Conservation (phyloP, 2,888 invertebrate genomes). For the Thera obeliscata region DNA sequence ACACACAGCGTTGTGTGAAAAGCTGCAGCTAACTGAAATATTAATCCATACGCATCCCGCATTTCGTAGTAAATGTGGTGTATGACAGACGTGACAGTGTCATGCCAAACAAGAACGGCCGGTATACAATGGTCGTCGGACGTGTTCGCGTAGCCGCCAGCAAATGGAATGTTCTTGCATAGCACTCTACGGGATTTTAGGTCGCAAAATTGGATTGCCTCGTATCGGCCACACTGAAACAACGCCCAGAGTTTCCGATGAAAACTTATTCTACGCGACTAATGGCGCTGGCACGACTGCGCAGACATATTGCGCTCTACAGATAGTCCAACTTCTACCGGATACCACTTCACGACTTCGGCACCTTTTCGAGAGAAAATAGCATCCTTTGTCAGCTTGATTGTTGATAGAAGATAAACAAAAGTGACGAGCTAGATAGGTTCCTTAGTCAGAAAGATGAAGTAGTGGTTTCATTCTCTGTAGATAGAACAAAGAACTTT, state of each 20-base stretch:
- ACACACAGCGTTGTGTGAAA: slow-evolving; percentile 3
- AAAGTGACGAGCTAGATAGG: slow-evolving; percentile 32
- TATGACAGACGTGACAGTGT: slow-evolving; percentile 27
- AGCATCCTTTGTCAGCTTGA: slow-evolving; percentile 35
- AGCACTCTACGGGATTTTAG: slow-evolving; percentile 57
- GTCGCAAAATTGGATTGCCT: slow-evolving; percentile 71
- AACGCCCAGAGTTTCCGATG: slow-evolving; percentile 55
- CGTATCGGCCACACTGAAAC: slow-evolving; percentile 59
- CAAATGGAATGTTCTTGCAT: slow-evolving; percentile 59
- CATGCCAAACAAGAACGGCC: slow-evolving; percentile 29
- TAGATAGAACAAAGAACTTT: slow-evolving; percentile 30
- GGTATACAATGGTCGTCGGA: slow-evolving; percentile 29
- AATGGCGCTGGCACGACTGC: slow-evolving; percentile 42
- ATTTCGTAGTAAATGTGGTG: slow-evolving; percentile 27
- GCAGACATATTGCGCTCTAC: slow-evolving; percentile 33
- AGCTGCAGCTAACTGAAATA: slow-evolving; percentile 1
- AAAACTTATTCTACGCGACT: slow-evolving; percentile 59
- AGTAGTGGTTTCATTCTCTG: slow-evolving; percentile 28
- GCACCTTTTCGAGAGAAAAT: slow-evolving; percentile 36
- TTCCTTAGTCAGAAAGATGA: slow-evolving; percentile 20
- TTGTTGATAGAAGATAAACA: slow-evolving; percentile 41
- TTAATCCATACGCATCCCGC: slow-evolving; percentile 6
- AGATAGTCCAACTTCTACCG: slow-evolving; percentile 31
- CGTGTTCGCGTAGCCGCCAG: slow-evolving; percentile 42
- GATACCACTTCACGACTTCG: slow-evolving; percentile 37